A percentile compares a stretch with the other conserved stretches of the same genome.
Conservation (phyloP, 1,140 invertebrate genomes). For the Caerostris extrusa region DNA sequence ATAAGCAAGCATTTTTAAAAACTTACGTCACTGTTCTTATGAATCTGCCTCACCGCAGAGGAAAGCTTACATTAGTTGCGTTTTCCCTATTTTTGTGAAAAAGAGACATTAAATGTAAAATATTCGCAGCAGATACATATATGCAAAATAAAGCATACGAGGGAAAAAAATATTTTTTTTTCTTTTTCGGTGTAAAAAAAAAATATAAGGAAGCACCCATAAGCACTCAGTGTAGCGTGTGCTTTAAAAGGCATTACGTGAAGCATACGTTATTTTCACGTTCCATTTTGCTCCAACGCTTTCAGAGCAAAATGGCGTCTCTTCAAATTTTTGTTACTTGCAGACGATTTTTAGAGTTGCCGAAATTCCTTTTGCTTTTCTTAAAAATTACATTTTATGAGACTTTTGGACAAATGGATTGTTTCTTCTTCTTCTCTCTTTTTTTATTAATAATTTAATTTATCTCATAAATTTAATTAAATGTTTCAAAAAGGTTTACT, state of each 20-base stretch:
- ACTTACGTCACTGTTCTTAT: conserved; percentile 17
- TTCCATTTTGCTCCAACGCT: conserved; percentile 58
- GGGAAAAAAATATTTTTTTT: not conserved
- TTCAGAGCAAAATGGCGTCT: conserved; percentile 52
- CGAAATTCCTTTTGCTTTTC: not conserved
- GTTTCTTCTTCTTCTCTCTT: not conserved
- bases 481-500: no score
- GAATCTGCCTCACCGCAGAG: not conserved
- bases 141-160: conserved; percentile 64
- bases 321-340: conserved; percentile 66
- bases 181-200: not conserved
- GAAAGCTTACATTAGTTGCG: conserved; percentile 61
- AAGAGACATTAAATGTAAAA: conserved; percentile 67
- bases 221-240: conserved; percentile 61
- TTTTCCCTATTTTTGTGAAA: conserved; percentile 6
- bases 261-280: conserved; percentile 74
- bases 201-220: conserved; percentile 57
- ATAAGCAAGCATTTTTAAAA: not conserved
- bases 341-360: not conserved
- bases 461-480: no score
- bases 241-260: conserved; percentile 73
- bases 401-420: not conserved
- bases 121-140: conserved; percentile 72
- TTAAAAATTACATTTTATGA: not conserved
- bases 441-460: no score